Conservation (phyloP, 2,888 invertebrate species). For the Keiferia lycopersicella region DNA sequence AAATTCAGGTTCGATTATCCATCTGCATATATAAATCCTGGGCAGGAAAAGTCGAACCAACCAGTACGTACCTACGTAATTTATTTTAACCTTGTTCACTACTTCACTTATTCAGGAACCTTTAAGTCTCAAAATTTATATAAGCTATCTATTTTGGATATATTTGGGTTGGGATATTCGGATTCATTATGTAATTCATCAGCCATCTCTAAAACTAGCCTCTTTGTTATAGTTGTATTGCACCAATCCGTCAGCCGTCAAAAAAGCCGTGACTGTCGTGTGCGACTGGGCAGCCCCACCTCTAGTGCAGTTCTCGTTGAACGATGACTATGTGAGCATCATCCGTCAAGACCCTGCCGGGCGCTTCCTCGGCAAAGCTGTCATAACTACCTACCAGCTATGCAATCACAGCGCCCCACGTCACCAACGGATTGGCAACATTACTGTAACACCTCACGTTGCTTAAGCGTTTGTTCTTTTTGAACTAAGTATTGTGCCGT, state of each 20-base stretch:
- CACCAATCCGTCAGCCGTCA: constrained; percentile 59
- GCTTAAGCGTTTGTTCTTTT: no score
- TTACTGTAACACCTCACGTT: background rate
- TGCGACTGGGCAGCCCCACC: constrained; percentile 72
- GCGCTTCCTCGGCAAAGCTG: constrained; percentile 58
- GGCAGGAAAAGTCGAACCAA: constrained; percentile 66
- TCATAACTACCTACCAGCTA: constrained; percentile 63
- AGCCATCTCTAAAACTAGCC: background rate
- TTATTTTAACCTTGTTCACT: background rate
- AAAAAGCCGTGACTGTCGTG: constrained; percentile 57
- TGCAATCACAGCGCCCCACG: constrained; percentile 56
- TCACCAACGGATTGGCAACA: constrained; percentile 10
- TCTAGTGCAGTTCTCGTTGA: constrained; percentile 62
- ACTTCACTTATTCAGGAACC: background rate
- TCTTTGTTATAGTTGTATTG: constrained; percentile 59
- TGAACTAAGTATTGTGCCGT: no score
- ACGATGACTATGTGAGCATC: constrained; percentile 66
- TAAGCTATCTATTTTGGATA: no score
- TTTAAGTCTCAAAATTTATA: no score
- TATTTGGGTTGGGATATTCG: no score
- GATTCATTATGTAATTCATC: no score
- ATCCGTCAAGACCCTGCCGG: constrained; percentile 62
- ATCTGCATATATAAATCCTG: constrained; percentile 57
- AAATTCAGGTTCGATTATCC: constrained; percentile 59
- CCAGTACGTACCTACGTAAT: constrained; percentile 44